These are phyloP conservation scores for Spodoptera littoralis DNA, from an alignment of 2,888 invertebrate genomes.

Conservation along the genomic window DNA sequence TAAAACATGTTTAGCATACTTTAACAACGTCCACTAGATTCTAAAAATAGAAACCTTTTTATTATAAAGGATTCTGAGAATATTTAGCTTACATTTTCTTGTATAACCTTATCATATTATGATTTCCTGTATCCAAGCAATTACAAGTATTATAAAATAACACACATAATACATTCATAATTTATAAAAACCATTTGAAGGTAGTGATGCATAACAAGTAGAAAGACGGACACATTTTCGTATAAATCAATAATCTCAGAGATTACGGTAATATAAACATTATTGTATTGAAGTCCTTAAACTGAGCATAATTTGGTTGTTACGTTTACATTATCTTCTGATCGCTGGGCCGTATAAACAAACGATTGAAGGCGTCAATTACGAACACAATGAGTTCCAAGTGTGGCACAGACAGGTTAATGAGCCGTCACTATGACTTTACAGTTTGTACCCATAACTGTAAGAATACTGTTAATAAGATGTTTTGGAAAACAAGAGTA, in stretches of 20 bases:
- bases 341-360: conserved; percentile 46
- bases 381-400: conserved; percentile 56
- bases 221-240: no score
- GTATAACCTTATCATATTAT: no score
- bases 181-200: no score
- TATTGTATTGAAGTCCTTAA: conserved; percentile 8
- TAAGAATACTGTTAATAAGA: conserved; percentile 47
- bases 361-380: conserved; percentile 57
- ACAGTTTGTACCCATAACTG: conserved; percentile 55
- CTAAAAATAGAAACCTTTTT: no score
- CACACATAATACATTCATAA: no score
- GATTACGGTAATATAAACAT: conserved; percentile 4
- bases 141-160: no score
- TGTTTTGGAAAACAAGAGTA: conserved; percentile 18
- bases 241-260: not conserved
- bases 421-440: conserved; percentile 54
- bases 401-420: conserved; percentile 57
- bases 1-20: not conserved
- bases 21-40: no score
- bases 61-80: no score
- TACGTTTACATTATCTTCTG: conserved; percentile 30
- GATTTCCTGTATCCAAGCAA: no score
- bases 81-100: no score
- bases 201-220: no score
- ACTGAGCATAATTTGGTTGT: conserved; percentile 29